These are phyloP conservation scores for Cataglyphis livida DNA, from an alignment of 2,888 invertebrate genomes.

Conservation along the genomic window DNA sequence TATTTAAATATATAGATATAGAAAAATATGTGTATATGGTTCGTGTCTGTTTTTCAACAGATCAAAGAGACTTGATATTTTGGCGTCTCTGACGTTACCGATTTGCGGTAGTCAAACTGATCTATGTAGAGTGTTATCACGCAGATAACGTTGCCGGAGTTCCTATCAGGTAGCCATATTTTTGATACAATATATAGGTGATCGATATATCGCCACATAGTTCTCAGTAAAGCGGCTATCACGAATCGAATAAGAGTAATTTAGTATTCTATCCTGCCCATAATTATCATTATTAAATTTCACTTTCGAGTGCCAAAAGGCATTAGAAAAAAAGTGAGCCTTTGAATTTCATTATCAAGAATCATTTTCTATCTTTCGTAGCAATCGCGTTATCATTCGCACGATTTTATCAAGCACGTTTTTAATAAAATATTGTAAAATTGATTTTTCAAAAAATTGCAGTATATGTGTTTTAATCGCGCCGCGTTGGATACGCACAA, in stretches of 20 bases:
- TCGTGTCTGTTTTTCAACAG: not conserved
- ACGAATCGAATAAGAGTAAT: slow-evolving; percentile 52
- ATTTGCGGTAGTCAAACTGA: slow-evolving; percentile 81
- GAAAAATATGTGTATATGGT: not conserved
- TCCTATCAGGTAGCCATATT: slow-evolving; percentile 85
- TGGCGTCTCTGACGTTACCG: slow-evolving; percentile 62
- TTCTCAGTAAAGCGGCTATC: slow-evolving; percentile 74
- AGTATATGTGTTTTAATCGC: too few species aligned
- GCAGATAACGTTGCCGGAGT: slow-evolving; percentile 84
- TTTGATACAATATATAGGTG: slow-evolving; percentile 85
- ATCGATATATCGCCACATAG: slow-evolving; percentile 82
- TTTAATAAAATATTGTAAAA: not conserved
- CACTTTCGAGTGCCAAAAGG: not conserved
- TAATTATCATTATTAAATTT: slow-evolving; percentile 19
- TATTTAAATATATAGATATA: not conserved
- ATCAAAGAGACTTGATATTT: slow-evolving; percentile 58
- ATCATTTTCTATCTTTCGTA: not conserved
- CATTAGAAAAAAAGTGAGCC: not conserved
- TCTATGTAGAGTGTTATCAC: slow-evolving; percentile 82
- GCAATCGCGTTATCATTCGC: not conserved
- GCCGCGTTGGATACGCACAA: not conserved
- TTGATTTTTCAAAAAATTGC: not conserved
- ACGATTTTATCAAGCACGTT: not conserved
- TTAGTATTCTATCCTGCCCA: not conserved
- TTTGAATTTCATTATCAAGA: not conserved